These are phyloP conservation scores for Torymus aiolomorphi DNA, from an alignment of 2,888 invertebrate species.

Conservation along the genomic window DNA sequence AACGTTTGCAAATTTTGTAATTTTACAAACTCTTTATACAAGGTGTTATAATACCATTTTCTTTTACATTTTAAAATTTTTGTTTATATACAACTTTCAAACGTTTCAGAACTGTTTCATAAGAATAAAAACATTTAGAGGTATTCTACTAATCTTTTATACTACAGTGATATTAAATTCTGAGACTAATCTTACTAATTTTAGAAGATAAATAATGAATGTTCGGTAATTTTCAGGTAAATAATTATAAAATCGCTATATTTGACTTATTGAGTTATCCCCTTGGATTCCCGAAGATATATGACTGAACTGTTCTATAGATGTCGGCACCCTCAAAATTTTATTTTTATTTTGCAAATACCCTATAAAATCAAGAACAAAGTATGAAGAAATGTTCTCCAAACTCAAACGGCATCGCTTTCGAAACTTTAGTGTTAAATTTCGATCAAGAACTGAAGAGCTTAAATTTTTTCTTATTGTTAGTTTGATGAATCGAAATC, in stretches of 20 bases:
- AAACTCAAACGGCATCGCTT: conserved; percentile 3
- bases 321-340: conserved; percentile 12
- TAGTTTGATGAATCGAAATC: conserved; percentile 11
- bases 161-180: too few relatives aligned
- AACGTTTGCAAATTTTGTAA: too few relatives aligned
- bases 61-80: too few relatives aligned
- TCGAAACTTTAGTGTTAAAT: conserved; percentile 7
- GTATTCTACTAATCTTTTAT: too few relatives aligned
- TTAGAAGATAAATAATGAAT: neutral
- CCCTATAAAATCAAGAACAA: neutral
- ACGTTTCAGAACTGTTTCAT: too few relatives aligned
- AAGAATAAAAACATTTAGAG: too few relatives aligned
- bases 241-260: conserved; percentile 3
- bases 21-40: too few relatives aligned
- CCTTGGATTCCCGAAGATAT: conserved; percentile 16
- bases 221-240: conserved; percentile 37
- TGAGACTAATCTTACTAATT: too few relatives aligned
- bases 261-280: conserved; percentile 5
- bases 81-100: too few relatives aligned
- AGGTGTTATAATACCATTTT: too few relatives aligned
- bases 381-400: conserved; percentile 17
- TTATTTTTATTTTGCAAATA: conserved; percentile 16
- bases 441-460: conserved; percentile 32
- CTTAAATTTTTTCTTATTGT: neutral
- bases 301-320: conserved; percentile 5